Conservation (phyloP, 2,113 vertebrate species). For the Deroptyus accipitrinus region DNA sequence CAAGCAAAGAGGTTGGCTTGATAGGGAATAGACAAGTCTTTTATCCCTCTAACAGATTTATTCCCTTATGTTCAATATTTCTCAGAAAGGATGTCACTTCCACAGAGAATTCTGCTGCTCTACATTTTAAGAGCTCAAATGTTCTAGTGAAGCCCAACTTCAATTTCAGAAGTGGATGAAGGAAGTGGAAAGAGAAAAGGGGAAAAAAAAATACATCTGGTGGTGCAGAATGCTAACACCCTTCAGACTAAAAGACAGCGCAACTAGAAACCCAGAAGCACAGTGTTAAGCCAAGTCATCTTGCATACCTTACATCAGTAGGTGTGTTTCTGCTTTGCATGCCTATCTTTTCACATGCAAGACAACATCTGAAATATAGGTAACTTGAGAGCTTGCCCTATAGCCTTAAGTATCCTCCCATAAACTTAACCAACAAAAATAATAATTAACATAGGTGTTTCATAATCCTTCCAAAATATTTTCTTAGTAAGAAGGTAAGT, state of each 20-base stretch:
- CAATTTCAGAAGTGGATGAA: neutral
- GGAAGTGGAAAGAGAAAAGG: neutral
- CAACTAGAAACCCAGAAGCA: slow-evolving; percentile 6
- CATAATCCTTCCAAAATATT: slow-evolving; percentile 26
- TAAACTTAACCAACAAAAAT: slow-evolving; percentile 43
- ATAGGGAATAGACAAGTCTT: neutral
- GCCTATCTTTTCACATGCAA: neutral
- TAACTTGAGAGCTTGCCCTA: neutral
- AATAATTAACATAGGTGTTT: slow-evolving; percentile 31
- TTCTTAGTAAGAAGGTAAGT: slow-evolving; percentile 21
- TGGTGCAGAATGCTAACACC: neutral
- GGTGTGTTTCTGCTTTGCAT: neutral
- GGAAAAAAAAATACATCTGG: neutral
- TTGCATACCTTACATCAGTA: neutral
- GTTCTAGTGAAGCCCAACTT: neutral
- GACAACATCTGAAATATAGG: neutral
- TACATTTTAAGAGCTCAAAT: slow-evolving; percentile 29
- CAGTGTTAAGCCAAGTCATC: neutral
- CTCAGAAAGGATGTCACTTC: slow-evolving; percentile 50
- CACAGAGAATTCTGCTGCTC: slow-evolving; percentile 52
- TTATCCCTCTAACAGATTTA: neutral
- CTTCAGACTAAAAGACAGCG: neutral
- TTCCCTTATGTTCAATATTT: neutral
- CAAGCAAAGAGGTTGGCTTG: neutral
- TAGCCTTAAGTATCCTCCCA: neutral